A percentile compares a stretch with the other conserved stretches of the same genome.
phyloP scores from a whole-genome alignment of 2,888 invertebrate genomes.

The Habroteleia sp. region DNA sequence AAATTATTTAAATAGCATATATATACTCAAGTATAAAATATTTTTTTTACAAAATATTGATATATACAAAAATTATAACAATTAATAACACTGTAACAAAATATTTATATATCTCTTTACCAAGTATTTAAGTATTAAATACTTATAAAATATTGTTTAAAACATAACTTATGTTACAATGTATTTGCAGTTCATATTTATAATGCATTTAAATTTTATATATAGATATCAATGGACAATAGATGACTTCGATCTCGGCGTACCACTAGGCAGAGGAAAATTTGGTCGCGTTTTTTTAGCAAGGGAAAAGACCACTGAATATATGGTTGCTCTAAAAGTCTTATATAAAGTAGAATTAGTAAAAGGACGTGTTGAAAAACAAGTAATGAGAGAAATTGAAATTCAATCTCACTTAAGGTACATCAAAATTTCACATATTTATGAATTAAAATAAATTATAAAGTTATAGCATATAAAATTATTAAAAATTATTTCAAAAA shows the following conservation, averaged over 20 bases:
- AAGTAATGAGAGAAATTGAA: conserved; percentile 95
- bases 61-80: too few species aligned
- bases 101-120: too few species aligned
- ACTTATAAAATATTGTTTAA: too few species aligned
- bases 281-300: conserved; percentile 98
- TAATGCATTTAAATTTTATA: background rate
- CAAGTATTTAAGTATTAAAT: too few species aligned
- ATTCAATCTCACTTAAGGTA: conserved; percentile 92
- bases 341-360: conserved; percentile 94
- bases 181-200: background rate
- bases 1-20: too few species aligned
- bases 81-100: too few species aligned
- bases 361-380: conserved; percentile 93
- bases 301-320: conserved; percentile 92
- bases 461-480: too few species aligned
- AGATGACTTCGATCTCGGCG: conserved; percentile 96
- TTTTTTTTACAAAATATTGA: too few species aligned
- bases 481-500: background rate
- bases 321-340: conserved; percentile 93
- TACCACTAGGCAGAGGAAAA: conserved; percentile 96
- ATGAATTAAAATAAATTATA: too few species aligned
- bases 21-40: too few species aligned
- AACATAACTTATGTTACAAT: too few species aligned
- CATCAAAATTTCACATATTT: background rate
- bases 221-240: conserved; percentile 84